Evolutionary conservation across 2,113 vertebrate genomes (phyloP).

Genomic region (Myxocyprinus asiaticus): DNA sequence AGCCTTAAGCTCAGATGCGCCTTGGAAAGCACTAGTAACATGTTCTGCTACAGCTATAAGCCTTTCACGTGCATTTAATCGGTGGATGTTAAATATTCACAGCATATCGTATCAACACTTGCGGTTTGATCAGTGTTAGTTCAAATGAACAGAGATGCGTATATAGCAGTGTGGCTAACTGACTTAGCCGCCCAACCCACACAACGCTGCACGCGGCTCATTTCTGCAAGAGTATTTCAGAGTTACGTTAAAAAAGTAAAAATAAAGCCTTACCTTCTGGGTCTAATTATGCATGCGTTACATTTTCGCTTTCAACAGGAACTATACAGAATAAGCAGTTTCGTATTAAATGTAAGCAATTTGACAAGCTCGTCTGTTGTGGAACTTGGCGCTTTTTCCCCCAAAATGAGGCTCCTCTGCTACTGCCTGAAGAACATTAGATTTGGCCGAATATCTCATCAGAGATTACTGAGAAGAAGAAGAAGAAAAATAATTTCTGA

Average conservation of each 20-base stretch:
- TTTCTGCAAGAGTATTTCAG: background rate
- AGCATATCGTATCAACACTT: background rate
- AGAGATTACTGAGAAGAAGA: background rate
- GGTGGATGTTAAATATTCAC: background rate
- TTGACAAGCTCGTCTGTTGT: constrained; percentile 40
- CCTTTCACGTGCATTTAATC: background rate
- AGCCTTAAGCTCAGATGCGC: background rate
- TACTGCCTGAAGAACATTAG: constrained; percentile 23
- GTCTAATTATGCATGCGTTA: background rate
- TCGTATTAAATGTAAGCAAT: constrained; percentile 10
- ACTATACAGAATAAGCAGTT: background rate
- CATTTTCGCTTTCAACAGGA: constrained; percentile 1
- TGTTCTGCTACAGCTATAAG: too few species aligned
- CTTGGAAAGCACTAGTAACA: background rate
- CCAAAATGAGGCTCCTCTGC: constrained; percentile 37
- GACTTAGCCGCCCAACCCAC: constrained; percentile 28
- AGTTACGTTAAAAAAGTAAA: constrained; percentile 2
- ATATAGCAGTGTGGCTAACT: constrained; percentile 16
- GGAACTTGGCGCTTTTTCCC: constrained; percentile 81
- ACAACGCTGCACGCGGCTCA: constrained; percentile 4
- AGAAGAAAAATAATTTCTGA: background rate
- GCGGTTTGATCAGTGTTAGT: background rate
- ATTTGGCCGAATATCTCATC: background rate
- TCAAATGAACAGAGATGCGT: too few species aligned
- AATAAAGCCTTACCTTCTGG: background rate